Evolutionary conservation across 1,140 invertebrate species (phyloP).

Genomic region (Orius laevigatus): DNA sequence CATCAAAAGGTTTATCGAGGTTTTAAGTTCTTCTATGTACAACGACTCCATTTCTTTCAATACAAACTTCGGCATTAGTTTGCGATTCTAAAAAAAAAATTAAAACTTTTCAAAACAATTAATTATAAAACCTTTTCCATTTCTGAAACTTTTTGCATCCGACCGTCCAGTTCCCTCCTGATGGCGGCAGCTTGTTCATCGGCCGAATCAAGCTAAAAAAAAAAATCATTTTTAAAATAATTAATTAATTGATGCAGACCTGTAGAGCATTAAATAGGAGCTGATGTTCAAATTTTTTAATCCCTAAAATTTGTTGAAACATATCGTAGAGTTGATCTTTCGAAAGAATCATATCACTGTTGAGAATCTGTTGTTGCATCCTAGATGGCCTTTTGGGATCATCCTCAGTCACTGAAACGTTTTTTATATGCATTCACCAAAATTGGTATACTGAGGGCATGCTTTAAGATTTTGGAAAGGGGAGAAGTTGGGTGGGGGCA

Average conservation of each 20-base stretch:
- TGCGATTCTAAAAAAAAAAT: slow-evolving; percentile 59
- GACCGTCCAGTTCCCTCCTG: slow-evolving; percentile 89
- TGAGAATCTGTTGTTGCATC: slow-evolving; percentile 72
- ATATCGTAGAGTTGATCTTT: slow-evolving; percentile 98
- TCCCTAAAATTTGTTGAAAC: slow-evolving; percentile 96
- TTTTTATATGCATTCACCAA: too few species aligned
- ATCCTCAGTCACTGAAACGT: slow-evolving; percentile 50
- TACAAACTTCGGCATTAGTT: slow-evolving; percentile 97
- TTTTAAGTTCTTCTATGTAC: slow-evolving; percentile 95
- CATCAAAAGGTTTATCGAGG: slow-evolving; percentile 96
- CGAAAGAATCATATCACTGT: slow-evolving; percentile 79
- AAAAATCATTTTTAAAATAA: slow-evolving; percentile 17
- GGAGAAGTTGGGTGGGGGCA: too few species aligned
- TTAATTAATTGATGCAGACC: slow-evolving; percentile 33
- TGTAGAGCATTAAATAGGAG: slow-evolving; percentile 96
- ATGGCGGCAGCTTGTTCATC: slow-evolving; percentile 99
- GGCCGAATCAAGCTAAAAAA: slow-evolving; percentile 79
- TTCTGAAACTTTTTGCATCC: slow-evolving; percentile 89
- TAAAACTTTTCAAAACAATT: slow-evolving; percentile 13
- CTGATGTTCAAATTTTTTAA: slow-evolving; percentile 99
- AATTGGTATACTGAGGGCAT: too few species aligned
- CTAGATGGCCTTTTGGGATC: slow-evolving; percentile 70
- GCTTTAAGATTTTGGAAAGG: too few species aligned
- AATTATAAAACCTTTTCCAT: slow-evolving; percentile 72
- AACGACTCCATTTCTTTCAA: slow-evolving; percentile 99